Conservation (phyloP, 2,113 vertebrate genomes). For the Martes martes region DNA sequence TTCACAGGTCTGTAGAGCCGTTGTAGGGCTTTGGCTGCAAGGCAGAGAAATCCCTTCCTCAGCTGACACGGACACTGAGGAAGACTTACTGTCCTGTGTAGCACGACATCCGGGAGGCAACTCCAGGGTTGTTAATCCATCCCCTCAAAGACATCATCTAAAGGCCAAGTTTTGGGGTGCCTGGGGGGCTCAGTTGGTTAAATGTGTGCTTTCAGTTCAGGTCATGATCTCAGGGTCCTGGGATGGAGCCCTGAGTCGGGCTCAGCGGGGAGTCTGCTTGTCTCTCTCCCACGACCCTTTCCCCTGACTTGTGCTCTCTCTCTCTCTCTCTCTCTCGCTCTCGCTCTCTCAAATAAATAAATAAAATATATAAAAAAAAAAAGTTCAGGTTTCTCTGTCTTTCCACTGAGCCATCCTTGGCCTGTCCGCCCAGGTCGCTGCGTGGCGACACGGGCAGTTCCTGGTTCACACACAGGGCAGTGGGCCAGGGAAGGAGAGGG, state of each 20-base stretch:
- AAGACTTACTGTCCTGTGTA: neutral
- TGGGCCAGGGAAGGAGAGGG: neutral
- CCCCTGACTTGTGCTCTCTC: neutral
- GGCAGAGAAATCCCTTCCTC: neutral
- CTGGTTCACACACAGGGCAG: neutral
- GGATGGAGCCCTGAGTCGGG: neutral
- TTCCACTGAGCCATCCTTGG: neutral
- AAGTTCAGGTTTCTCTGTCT: neutral
- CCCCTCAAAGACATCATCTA: neutral
- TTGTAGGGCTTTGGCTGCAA: neutral
- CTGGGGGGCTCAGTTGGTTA: neutral
- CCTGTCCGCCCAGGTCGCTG: neutral
- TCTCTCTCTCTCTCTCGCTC: no score
- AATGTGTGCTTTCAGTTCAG: neutral
- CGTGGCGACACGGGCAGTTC: rapidly evolving
- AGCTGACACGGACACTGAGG: neutral
- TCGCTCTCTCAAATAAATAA: neutral
- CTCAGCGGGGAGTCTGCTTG: neutral
- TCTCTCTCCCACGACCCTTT: neutral
- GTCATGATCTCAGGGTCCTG: neutral
- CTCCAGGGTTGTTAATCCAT: neutral
- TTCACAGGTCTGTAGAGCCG: neutral
- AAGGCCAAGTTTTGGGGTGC: neutral
- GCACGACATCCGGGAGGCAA: neutral
- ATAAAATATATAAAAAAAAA: neutral